Conservation (phyloP, 1,140 invertebrate genomes). For the Samia ricini region DNA sequence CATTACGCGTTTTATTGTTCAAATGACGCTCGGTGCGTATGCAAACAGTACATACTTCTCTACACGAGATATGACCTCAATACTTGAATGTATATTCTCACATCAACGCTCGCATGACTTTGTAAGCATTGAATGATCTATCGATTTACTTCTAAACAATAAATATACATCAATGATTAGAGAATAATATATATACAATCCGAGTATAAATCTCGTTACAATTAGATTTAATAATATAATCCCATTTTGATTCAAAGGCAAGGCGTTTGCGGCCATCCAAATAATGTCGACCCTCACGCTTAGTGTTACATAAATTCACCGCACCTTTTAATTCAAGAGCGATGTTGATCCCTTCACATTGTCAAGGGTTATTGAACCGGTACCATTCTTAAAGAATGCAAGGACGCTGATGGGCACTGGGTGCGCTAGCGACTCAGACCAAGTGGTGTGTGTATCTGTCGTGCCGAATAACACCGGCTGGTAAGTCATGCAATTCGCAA, state of each 20-base stretch:
- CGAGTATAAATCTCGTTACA: not conserved
- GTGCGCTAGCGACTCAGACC: not conserved
- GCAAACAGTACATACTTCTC: slow-evolving; percentile 37
- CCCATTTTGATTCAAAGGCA: not conserved
- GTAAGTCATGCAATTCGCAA: not conserved
- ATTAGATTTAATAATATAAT: not conserved
- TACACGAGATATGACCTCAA: slow-evolving; percentile 57
- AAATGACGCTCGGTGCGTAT: slow-evolving; percentile 47
- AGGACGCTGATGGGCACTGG: slow-evolving; percentile 48
- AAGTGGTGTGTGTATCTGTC: not conserved
- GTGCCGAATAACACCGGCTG: not conserved
- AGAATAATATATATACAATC: not conserved
- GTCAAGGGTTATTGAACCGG: slow-evolving; percentile 59
- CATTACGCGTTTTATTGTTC: slow-evolving; percentile 56
- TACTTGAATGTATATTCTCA: slow-evolving; percentile 60
- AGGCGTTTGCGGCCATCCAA: slow-evolving; percentile 28
- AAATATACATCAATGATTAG: not conserved
- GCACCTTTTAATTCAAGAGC: slow-evolving; percentile 39
- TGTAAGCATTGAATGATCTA: slow-evolving; percentile 42
- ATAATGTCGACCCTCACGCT: slow-evolving; percentile 37
- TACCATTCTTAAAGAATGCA: slow-evolving; percentile 60
- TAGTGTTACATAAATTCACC: slow-evolving; percentile 49
- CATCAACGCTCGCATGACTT: slow-evolving; percentile 41
- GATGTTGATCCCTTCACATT: slow-evolving; percentile 51
- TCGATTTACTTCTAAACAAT: not conserved